Conservation (phyloP, 1,140 invertebrate species). For the Dolichoris vasculosae region DNA sequence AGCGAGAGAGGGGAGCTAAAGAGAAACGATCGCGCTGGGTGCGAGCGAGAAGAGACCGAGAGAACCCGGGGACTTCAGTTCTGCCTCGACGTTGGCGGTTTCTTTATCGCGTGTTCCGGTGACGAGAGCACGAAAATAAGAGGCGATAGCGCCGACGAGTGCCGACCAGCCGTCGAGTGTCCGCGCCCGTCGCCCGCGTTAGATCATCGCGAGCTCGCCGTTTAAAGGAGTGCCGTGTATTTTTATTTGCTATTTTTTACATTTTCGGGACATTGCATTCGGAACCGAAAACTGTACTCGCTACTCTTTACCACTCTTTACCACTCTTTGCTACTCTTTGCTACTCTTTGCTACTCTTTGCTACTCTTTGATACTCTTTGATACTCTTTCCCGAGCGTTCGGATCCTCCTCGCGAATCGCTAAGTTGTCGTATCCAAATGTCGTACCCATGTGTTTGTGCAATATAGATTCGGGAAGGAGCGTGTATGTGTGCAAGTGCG, state of each 20-base stretch:
- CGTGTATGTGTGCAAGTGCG: background rate
- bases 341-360: too few species aligned
- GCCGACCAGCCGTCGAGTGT: background rate
- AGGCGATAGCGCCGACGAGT: background rate
- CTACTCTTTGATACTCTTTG: background rate
- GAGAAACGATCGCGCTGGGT: background rate
- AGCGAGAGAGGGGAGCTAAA: background rate
- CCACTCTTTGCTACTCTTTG: too few species aligned
- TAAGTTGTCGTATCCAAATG: too few species aligned
- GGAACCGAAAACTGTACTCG: too few species aligned
- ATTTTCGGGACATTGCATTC: too few species aligned
- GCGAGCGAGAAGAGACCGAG: constrained; percentile 39
- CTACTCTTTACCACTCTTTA: too few species aligned
- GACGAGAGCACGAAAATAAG: constrained; percentile 10
- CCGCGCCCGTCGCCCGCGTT: background rate
- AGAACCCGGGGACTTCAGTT: constrained; percentile 45
- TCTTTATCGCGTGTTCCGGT: constrained; percentile 22
- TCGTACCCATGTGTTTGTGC: background rate
- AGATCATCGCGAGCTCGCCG: background rate
- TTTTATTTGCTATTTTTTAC: too few species aligned
- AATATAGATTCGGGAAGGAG: background rate
- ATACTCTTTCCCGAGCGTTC: too few species aligned
- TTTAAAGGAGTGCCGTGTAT: background rate
- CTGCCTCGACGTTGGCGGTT: constrained; percentile 47
- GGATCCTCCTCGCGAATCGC: too few species aligned